phyloP scores from a whole-genome alignment of 2,888 invertebrate species.

The Cheilosia vernalis region DNA sequence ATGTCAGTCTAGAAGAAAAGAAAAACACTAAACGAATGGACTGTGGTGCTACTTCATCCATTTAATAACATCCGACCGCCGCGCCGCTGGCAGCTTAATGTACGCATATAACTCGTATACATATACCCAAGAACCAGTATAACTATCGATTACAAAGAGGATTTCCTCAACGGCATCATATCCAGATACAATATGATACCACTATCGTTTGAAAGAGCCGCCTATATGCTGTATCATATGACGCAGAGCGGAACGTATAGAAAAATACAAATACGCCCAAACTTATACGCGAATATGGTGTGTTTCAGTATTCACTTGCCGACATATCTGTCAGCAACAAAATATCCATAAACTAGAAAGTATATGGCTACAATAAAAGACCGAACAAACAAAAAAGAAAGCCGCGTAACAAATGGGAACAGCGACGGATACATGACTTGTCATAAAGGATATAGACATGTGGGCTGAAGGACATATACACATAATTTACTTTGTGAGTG shows the following conservation, averaged over 20 bases:
- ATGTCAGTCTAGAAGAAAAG: background rate
- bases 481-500: too few species aligned
- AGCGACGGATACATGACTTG: constrained; percentile 19
- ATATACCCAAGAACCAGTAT: constrained; percentile 24
- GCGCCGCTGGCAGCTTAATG: constrained; percentile 37
- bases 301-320: constrained; percentile 50
- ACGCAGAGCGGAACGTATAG: background rate
- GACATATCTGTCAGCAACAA: constrained; percentile 47
- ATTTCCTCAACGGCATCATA: constrained; percentile 57
- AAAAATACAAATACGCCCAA: constrained; percentile 35
- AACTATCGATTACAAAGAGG: constrained; percentile 53
- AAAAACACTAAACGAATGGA: constrained; percentile 3
- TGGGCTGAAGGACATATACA: too few species aligned
- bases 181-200: constrained; percentile 34
- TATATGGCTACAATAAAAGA: constrained; percentile 50
- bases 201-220: constrained; percentile 15
- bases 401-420: constrained; percentile 23
- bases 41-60: constrained; percentile 40
- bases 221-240: constrained; percentile 25
- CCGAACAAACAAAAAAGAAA: constrained; percentile 31
- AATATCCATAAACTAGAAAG: constrained; percentile 38
- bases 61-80: constrained; percentile 28
- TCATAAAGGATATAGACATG: constrained; percentile 17
- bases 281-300: constrained; percentile 11
- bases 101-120: constrained; percentile 35